Conservation (phyloP, 1,140 invertebrate genomes). For the Drosophila trapezifrons region DNA sequence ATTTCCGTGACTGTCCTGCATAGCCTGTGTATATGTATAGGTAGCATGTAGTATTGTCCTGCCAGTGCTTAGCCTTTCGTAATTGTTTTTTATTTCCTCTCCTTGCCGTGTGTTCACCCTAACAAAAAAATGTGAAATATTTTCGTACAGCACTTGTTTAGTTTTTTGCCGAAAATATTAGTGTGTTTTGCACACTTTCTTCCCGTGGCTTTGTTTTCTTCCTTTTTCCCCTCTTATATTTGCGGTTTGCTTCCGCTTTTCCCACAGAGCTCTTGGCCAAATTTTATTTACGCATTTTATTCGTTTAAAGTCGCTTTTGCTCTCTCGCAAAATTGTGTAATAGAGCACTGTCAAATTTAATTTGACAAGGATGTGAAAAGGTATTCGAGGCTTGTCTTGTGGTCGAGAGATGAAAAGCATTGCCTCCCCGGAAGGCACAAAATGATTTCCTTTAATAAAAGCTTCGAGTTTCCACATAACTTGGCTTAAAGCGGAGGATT, state of each 20-base stretch:
- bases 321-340: constrained; percentile 61
- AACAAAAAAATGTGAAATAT: constrained; percentile 48
- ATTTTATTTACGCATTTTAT: constrained; percentile 76
- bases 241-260: constrained; percentile 37
- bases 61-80: constrained; percentile 44
- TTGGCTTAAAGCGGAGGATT: neutral
- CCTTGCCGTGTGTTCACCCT: constrained; percentile 28
- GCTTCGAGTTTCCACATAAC: neutral
- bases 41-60: constrained; percentile 43
- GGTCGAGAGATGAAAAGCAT: constrained; percentile 1
- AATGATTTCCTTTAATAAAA: constrained; percentile 20
- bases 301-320: constrained; percentile 61
- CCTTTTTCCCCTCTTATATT: constrained; percentile 26
- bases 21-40: constrained; percentile 5
- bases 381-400: constrained; percentile 6
- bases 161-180: constrained; percentile 46
- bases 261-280: constrained; percentile 27
- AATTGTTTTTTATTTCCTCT: constrained; percentile 62
- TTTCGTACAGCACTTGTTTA: constrained; percentile 26
- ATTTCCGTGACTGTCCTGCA: constrained; percentile 61
- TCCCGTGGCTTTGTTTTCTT: neutral
- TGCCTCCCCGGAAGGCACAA: constrained; percentile 17
- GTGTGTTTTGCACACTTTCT: constrained; percentile 46
- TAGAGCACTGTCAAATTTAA: constrained; percentile 69
- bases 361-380: constrained; percentile 60